A percentile compares a stretch with the other conserved stretches of the same genome.
Evolutionary conservation across 2,113 vertebrate genomes (phyloP).

Genomic region (Laticauda laticaudata): DNA sequence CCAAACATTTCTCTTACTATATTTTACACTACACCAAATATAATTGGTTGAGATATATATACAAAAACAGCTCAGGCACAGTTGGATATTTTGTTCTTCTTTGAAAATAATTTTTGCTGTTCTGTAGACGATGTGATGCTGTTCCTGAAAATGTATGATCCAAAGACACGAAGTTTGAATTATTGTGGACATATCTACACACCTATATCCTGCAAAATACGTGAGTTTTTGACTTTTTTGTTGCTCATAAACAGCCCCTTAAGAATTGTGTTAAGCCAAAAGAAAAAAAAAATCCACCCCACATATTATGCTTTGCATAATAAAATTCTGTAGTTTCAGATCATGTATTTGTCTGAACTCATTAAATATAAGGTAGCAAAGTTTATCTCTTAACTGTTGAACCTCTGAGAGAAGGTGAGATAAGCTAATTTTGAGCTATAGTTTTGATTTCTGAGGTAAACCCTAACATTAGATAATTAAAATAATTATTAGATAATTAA

Average conservation of each 20-base stretch:
- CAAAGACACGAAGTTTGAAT: conserved; percentile 99
- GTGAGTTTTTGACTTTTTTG: conserved; percentile 72
- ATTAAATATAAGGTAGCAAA: background rate
- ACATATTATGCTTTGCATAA: too few species aligned
- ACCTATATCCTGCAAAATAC: conserved; percentile 99
- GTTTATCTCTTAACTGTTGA: too few species aligned
- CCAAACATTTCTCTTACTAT: background rate
- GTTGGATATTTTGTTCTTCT: background rate
- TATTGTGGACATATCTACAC: conserved; percentile 99
- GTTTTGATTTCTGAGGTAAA: background rate
- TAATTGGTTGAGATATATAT: background rate
- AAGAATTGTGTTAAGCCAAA: background rate
- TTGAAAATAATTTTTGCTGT: background rate
- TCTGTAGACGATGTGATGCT: conserved; percentile 96
- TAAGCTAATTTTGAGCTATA: background rate
- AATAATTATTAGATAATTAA: background rate
- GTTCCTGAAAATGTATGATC: conserved; percentile 99
- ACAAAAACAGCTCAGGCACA: background rate
- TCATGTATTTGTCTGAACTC: too few species aligned
- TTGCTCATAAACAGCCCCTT: background rate
- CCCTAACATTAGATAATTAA: background rate
- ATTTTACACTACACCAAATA: background rate
- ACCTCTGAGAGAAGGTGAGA: too few species aligned
- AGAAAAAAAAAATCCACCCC: background rate
- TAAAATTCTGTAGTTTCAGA: background rate